A percentile compares a stretch with the other conserved stretches of the same genome.
These are phyloP conservation scores for Strigamia maritima DNA, from an alignment of 2,888 invertebrate species.

Conservation along the genomic window DNA sequence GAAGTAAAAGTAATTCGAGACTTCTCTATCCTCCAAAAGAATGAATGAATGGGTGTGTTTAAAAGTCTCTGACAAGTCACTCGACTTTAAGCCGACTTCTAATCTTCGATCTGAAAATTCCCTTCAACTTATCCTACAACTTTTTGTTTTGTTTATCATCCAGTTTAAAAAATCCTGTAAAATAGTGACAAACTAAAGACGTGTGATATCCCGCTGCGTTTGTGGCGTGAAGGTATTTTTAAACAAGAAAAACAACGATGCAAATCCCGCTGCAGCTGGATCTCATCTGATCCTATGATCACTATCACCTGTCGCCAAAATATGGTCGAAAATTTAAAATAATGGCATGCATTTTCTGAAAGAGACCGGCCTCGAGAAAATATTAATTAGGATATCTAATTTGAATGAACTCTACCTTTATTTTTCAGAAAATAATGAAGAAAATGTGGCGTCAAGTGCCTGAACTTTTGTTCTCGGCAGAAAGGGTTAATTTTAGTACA, in stretches of 20 bases:
- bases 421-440: no score
- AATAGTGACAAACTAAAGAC: neutral
- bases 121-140: neutral
- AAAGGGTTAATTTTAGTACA: neutral
- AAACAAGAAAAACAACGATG: no score
- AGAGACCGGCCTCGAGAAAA: neutral
- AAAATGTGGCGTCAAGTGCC: no score
- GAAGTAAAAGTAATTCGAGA: neutral
- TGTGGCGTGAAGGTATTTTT: neutral
- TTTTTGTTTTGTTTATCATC: no score
- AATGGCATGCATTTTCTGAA: neutral
- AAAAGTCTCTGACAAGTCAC: neutral
- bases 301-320: constrained; percentile 9
- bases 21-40: neutral
- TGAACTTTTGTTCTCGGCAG: neutral
- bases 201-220: neutral
- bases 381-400: neutral
- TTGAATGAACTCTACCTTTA: neutral
- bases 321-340: constrained; percentile 1
- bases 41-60: neutral
- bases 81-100: constrained; percentile 7
- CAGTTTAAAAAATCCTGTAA: neutral
- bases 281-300: neutral
- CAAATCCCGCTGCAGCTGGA: neutral
- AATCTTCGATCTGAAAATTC: neutral